Evolutionary conservation across 2,888 invertebrate genomes (phyloP).

Genomic region (Chloroclysta siterata): DNA sequence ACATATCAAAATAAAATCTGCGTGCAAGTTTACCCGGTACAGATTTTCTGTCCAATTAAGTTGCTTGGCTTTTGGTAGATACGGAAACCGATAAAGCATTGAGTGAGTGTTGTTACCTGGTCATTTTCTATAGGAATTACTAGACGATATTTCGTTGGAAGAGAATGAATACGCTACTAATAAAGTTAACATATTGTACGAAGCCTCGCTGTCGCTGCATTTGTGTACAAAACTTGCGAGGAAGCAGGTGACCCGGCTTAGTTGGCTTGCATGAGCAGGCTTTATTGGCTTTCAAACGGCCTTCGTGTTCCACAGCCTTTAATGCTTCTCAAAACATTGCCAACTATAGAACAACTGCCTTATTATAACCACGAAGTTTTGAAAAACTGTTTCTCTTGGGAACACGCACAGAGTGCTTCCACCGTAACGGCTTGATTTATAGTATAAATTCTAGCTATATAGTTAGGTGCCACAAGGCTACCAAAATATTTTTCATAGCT

Average conservation of each 20-base stretch:
- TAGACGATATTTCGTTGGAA: not conserved
- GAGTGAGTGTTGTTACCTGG: too few species aligned
- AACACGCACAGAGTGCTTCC: too few species aligned
- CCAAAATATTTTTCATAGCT: too few species aligned
- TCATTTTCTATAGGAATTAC: not conserved
- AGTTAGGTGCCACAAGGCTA: too few species aligned
- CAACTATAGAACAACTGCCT: not conserved
- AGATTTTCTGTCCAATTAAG: too few species aligned
- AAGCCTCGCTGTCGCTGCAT: constrained; percentile 2
- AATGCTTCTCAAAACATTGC: constrained; percentile 13
- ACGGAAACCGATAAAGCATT: too few species aligned
- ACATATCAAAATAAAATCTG: too few species aligned
- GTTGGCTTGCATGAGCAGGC: constrained; percentile 20
- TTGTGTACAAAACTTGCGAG: constrained; percentile 7
- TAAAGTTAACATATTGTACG: not conserved
- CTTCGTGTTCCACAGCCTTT: constrained; percentile 13
- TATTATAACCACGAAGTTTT: not conserved
- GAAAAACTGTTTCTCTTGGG: too few species aligned
- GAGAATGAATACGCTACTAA: not conserved
- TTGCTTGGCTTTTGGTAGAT: too few species aligned
- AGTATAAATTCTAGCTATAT: too few species aligned
- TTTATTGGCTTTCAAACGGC: constrained; percentile 19
- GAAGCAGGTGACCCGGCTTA: constrained; percentile 23
- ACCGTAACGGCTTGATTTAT: too few species aligned
- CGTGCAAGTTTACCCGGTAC: too few species aligned